Evolutionary conservation across 2,888 invertebrate species (phyloP).

Genomic region (Sympetrum striolatum): DNA sequence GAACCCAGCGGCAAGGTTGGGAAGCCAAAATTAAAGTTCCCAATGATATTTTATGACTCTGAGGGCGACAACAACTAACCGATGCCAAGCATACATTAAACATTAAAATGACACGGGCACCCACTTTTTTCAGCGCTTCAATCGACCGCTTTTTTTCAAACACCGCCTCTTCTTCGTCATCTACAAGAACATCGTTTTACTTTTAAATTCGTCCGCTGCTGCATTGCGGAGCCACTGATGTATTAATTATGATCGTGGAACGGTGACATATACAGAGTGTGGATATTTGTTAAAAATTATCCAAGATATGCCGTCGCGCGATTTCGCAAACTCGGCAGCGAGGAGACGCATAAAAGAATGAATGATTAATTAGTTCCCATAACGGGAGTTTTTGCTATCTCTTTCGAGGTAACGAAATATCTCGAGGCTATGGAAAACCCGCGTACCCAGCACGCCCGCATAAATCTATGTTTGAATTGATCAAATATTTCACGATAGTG

Average conservation of each 20-base stretch:
- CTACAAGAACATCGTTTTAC: neutral
- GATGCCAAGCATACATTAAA: neutral
- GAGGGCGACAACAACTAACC: neutral
- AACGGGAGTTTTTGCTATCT: too few species aligned
- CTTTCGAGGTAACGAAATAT: too few species aligned
- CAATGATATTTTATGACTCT: too few species aligned
- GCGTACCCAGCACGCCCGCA: too few species aligned
- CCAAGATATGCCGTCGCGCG: neutral
- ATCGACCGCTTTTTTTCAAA: neutral
- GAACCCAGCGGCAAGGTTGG: too few species aligned
- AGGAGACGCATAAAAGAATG: too few species aligned
- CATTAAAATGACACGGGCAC: neutral
- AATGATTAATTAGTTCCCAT: too few species aligned
- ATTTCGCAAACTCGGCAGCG: too few species aligned
- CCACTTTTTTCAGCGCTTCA: neutral
- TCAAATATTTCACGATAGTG: too few species aligned
- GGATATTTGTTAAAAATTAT: neutral
- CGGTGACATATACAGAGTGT: neutral
- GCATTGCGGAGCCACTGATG: neutral
- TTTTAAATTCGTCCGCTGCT: neutral
- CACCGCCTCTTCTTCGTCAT: neutral
- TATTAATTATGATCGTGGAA: neutral
- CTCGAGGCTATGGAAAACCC: too few species aligned
- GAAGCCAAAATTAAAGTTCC: too few species aligned
- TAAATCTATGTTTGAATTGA: too few species aligned